Base-by-base conservation (phyloP, 2,888 invertebrate species). In the Acutogordius australiensis region DNA sequence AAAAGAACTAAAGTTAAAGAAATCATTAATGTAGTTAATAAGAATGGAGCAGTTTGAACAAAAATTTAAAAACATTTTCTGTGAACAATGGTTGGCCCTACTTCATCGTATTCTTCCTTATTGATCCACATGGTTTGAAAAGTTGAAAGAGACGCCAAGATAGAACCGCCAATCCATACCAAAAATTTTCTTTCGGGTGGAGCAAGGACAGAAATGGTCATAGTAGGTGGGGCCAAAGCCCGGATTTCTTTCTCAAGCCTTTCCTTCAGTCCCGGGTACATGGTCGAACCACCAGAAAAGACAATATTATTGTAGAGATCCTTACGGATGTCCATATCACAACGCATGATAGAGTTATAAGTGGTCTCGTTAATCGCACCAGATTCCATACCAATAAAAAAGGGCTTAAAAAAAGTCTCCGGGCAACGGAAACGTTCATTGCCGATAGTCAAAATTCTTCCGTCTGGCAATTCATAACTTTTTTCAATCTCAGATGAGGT, bases 261-360 rank as follows among this genome's bases (percentile, higher is more conserved):
- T 26, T 64, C 63, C 4, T 64, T 63, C 45, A 66, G 57, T 1
- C 67, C 67, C 8, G 66, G 65, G 62, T 66, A 68, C 65, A 67
- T 64, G 21, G 66, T 67, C 28, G 65, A 65, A 2, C 68, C 68
- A 8, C 68, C 68, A 8, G 68, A 64, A 0, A 64, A 30, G 26
- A 67, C 64, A 51, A 64, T 67, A 63, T 68, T 69, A 58, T 64
- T 64, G 62, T 67, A 67, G 57, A 69, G 62, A 63, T 69, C 67
- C 61, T 65, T 66, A 30, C 66, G 61, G 61, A 66, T 64, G 62
- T 66, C 66, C 30, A 66, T 67, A 62, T 71, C 70, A 62, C 70
- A 70, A 64, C 67, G 68, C 67, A 69, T 68, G 63, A 70, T 69
- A 62, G 51, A 51, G 64, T 69, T 67, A 63, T 67, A 67, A 1